Conservation (phyloP, 2,797 vertebrate genomes). For the Sardinella longiceps region DNA sequence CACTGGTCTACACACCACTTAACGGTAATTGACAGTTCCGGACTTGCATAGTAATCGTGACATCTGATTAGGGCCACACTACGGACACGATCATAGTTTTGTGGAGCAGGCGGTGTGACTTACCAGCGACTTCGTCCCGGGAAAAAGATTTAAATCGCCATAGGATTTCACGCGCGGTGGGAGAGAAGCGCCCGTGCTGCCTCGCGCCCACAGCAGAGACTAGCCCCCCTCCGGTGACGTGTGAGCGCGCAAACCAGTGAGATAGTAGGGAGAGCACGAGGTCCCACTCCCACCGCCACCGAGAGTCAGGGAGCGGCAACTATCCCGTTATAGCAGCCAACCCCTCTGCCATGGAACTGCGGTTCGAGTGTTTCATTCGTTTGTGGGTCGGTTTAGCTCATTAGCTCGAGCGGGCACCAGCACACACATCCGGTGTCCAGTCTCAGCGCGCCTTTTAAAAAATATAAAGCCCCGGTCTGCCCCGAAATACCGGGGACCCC, state of each 20-base stretch:
- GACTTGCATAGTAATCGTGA: neutral
- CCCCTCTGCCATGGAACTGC: neutral
- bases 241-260: neutral
- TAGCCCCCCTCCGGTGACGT: slow-evolving; percentile 44
- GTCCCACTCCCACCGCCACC: too few species aligned
- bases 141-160: slow-evolving; percentile 45
- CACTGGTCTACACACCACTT: neutral
- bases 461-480: too few species aligned
- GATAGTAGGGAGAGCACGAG: neutral
- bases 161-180: slow-evolving; percentile 34
- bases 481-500: too few species aligned
- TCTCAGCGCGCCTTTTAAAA: too few species aligned
- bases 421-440: neutral
- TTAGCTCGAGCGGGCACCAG: neutral
- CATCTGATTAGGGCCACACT: neutral
- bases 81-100: neutral
- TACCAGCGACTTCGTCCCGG: slow-evolving; percentile 48
- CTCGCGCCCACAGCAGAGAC: neutral
- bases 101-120: neutral
- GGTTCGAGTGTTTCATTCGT: neutral
- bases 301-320: too few species aligned
- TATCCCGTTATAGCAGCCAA: neutral
- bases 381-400: neutral
- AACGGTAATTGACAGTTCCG: neutral
- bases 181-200: neutral